Base-by-base conservation (phyloP, 2,888 invertebrate genomes). In the Allophyes oxyacanthae region DNA sequence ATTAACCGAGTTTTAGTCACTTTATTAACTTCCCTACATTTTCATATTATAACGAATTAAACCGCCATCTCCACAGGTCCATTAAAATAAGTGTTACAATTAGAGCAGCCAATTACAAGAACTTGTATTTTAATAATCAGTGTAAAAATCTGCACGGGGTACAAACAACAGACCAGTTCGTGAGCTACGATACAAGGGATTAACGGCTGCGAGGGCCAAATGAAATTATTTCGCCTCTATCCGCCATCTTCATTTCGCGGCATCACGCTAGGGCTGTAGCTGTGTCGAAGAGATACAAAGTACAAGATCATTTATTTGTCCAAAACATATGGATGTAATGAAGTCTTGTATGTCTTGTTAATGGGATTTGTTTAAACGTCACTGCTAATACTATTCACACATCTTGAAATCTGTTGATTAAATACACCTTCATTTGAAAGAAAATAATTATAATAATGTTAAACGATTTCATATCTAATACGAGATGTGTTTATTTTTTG, bases 221-320 rank as follows among this genome's bases (percentile, higher is more conserved):
- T 84, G 83, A 85, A 88, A 87, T 89, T 87, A 88, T 89, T 88
- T 84, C 80, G 74, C 75, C 72, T 64, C 69, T 78, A 84, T 86
- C 86, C 79, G 58, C 78, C 79, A 85, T 85, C 86, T 87, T 82
- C 79, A 83, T 82, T 77, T 72, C 57, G 36, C 43, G 46, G 67
- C 53, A 77, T 72, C 72, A 65, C 61, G 68, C 66, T 62, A 83
- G 80, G 81, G 82, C 38, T 83, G 78, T 15, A n/a, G 15, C 25
- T 25, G 6, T 5, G 6, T 25, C 4, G n/a, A n/a, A n/a, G n/a
- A n/a, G n/a, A n/a, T n/a, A n/a, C n/a, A n/a, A n/a, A n/a, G n/a
- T n/a, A n/a, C n/a, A n/a, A n/a, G n/a, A n/a, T n/a, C n/a, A n/a
- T n/a, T n/a, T 20, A 20, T 20, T 2, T 20, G 20, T 20, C 20